These are phyloP conservation scores for Dryobota labecula DNA, from an alignment of 2,888 invertebrate genomes.

Conservation along the genomic window DNA sequence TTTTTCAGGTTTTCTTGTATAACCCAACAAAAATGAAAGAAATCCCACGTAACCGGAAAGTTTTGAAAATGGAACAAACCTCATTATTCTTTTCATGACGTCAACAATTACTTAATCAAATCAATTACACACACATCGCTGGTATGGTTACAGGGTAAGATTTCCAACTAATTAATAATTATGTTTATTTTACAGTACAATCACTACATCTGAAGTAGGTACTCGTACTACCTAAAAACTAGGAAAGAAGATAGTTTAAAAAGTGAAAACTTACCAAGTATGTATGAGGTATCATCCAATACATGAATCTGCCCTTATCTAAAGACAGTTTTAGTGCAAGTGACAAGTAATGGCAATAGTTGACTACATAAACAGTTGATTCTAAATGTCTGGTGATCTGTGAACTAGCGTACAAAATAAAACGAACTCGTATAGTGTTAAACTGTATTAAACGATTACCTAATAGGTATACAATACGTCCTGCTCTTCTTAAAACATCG, in stretches of 20 bases:
- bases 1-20: neutral
- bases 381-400: constrained; percentile 55
- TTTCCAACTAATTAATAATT: neutral
- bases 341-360: constrained; percentile 63
- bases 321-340: constrained; percentile 63
- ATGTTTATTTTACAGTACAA: constrained; percentile 11
- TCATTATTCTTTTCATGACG: neutral
- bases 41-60: neutral
- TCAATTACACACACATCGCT: neutral
- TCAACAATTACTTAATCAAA: neutral
- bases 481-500: constrained; percentile 69
- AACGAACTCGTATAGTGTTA: constrained; percentile 81
- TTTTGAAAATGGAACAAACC: neutral
- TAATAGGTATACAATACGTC: constrained; percentile 74
- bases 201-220: constrained; percentile 10
- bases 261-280: constrained; percentile 64
- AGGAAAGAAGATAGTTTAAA: constrained; percentile 7
- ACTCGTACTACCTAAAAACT: constrained; percentile 18
- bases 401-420: constrained; percentile 69
- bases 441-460: constrained; percentile 85
- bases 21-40: neutral
- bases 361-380: constrained; percentile 47
- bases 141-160: neutral
- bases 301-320: constrained; percentile 44
- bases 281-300: constrained; percentile 18